Base-by-base conservation (phyloP, 2,797 vertebrate genomes). In the Poecilia gillii region DNA sequence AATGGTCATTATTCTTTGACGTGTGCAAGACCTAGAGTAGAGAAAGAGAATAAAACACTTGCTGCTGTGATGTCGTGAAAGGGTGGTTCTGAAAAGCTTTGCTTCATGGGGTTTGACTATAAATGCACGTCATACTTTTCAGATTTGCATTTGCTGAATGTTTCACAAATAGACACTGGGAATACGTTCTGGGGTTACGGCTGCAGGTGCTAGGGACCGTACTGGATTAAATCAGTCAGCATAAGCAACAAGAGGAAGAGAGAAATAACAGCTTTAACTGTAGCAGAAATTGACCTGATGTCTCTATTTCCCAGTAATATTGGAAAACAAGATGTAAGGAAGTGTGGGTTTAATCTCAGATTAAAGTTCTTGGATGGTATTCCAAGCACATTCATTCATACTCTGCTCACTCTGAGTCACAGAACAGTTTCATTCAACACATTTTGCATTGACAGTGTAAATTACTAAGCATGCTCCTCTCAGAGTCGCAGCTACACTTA, bases 331-430 rank as follows among this genome's bases (percentile, higher is more conserved):
- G 78, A 87, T 80, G 87, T 90, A 89, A 89, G 79, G 81, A 84
- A 62, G 76, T 47, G 70, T 85, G 84, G 85, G 74, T 87, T 88
- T 95, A 93, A 93, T 94, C 87, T 89, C 62, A 85, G 90, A 92
- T 94, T 93, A 93, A 93, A 90, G 74, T 73, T 89, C 55, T 13
- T 47, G 59, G 76, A 83, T 89, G 73, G 89, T 71, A 93, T 92
- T 93, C 93, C 66, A 51, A 49, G 84, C 93, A 94, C 92, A 85
- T 94, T 82, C 78, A 12, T 73, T 43, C 53, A 87, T 81, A 85
- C 81, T 84, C 81, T 46, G 84, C 81, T 88, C 86, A 64, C 83
- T 90, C 84, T 86, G 57, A 73, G 84, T 79, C 43, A 25, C 78
- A 59, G 64, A 73, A 77, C 62, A 23, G 79, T 88, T 91, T 93